Base-by-base conservation (phyloP, 1,140 invertebrate species). In the Heliconius congener region DNA sequence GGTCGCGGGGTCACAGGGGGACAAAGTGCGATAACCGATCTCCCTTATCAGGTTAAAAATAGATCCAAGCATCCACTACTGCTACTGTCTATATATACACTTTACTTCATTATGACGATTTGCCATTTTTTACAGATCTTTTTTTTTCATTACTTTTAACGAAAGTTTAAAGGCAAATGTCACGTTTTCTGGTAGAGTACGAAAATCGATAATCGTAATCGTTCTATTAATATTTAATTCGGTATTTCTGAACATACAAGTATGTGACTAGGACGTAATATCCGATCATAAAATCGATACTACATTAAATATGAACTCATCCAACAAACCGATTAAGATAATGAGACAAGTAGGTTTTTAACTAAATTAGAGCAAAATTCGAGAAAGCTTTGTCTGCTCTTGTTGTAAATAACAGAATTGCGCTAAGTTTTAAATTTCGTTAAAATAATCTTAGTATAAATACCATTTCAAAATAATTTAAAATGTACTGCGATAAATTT, bases 21-120 rank as follows among this genome's bases (percentile, higher is more conserved):
- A 52, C 37, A 55, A 37, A 70, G 77, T 42, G 72, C 73, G 73
- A 79, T 79, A 79, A 79, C 73, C 77, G 77, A 50, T 74, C 77
- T 73, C 23, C 13, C 57, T 60, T 74, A 72, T 77, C 76, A 34
- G 27, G 27, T 71, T 70, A 71, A 50, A 76, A 71, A 76, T 76
- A 76, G 74, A 70, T 42, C 18, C 71, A 37, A 27, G 71, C 34
- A 50, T 42, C 60, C 23, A 66, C 23, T 66, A 66, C 11, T n/a
- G 23, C 27, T 66, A 5, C 9, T 30, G 27, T 30, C 13, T 66
- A 27, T 66, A 66, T 16, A 27, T 66, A 66, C 8, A 13, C 11
- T 66, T 30, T 16, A 16, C 23, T 30, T 30, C 13, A 16, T 66
- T 66, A 16, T 66, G 27, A 66, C 60, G 60, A 30, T 66, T 52